Evolutionary conservation across 2,113 vertebrate genomes (phyloP).

Genomic region (Rutilus rutilus): DNA sequence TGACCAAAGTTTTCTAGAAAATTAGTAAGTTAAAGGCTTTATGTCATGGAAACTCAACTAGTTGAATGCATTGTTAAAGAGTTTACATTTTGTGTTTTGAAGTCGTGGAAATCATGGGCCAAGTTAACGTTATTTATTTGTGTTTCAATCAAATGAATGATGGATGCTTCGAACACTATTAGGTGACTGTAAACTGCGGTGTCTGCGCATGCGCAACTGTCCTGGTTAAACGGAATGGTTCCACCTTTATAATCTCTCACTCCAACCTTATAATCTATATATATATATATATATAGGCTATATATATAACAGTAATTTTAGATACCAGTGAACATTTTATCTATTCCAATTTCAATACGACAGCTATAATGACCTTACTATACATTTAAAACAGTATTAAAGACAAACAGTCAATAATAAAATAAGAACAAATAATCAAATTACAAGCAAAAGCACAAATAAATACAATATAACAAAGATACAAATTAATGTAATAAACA

Average conservation of each 20-base stretch:
- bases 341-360: too few relatives aligned
- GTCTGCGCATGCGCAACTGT: conserved; percentile 30
- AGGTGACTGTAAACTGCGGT: background rate
- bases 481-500: too few relatives aligned
- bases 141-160: background rate
- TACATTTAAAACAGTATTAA: too few relatives aligned
- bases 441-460: too few relatives aligned
- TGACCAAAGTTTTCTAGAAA: background rate
- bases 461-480: too few relatives aligned
- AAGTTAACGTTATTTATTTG: background rate
- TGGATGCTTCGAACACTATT: background rate
- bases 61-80: background rate
- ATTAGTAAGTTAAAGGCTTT: background rate
- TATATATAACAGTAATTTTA: too few relatives aligned
- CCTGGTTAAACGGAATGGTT: background rate
- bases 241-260: background rate
- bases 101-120: background rate
- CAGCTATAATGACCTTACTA: too few relatives aligned
- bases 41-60: background rate
- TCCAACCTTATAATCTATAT: too few relatives aligned
- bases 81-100: background rate
- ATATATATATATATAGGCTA: too few relatives aligned
- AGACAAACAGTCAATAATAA: too few relatives aligned
- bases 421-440: too few relatives aligned
- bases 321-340: too few relatives aligned